Evolutionary conservation across 1,140 invertebrate species (phyloP).

Genomic region (Ceratosolen solmsi): DNA sequence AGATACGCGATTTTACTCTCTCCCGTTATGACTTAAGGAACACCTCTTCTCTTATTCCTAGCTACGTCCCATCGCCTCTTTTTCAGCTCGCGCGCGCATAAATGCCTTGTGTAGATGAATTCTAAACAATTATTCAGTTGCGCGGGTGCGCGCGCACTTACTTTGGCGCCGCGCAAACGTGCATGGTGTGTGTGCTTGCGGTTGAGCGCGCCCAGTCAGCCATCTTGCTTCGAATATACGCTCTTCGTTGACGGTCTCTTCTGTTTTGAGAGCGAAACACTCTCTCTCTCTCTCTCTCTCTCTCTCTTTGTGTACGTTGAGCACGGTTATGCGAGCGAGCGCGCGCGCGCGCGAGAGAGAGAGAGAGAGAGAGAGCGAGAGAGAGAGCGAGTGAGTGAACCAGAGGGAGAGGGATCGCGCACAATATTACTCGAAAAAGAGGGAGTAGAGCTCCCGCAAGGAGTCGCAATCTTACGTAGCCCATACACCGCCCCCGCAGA

Average conservation of each 20-base stretch:
- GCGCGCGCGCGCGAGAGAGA: neutral
- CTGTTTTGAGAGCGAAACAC: no score
- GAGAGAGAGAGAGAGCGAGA: neutral
- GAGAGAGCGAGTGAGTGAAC: neutral
- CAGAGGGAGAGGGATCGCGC: neutral
- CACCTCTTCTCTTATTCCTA: neutral
- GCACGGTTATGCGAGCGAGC: neutral
- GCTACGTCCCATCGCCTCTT: neutral
- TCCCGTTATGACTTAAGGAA: no score
- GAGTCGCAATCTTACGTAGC: neutral
- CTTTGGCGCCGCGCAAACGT: no score
- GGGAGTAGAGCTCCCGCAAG: neutral
- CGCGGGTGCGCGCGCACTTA: slow-evolving; percentile 20
- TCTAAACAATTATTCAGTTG: slow-evolving; percentile 5
- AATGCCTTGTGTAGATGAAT: neutral
- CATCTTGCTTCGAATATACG: slow-evolving; percentile 25
- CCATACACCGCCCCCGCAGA: neutral
- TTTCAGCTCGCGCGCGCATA: neutral
- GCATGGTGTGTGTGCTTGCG: neutral
- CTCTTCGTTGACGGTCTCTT: neutral
- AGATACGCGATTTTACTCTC: no score
- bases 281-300: no score
- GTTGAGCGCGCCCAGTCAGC: slow-evolving; percentile 4
- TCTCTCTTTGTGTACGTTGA: no score
- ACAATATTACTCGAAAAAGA: neutral